phyloP scores from a whole-genome alignment of 1,140 invertebrate species.

The Pseudomyrmex concolor region DNA sequence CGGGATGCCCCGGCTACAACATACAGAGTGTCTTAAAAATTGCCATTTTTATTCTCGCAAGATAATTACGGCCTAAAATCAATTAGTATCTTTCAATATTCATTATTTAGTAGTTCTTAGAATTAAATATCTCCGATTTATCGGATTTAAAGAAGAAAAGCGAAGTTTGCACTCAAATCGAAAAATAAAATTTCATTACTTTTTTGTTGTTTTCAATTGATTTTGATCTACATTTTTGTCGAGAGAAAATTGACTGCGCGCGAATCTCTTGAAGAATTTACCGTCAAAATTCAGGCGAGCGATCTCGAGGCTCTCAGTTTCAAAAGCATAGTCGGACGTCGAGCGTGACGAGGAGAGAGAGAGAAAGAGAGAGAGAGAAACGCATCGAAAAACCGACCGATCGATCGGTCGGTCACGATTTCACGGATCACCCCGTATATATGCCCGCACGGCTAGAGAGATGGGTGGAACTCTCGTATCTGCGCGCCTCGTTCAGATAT shows the following conservation, averaged over 20 bases:
- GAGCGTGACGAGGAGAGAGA: conserved; percentile 28
- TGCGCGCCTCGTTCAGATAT: conserved; percentile 59
- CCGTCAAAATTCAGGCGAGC: conserved; percentile 12
- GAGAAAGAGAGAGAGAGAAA: conserved; percentile 34
- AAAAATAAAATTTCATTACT: background rate
- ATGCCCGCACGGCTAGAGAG: conserved; percentile 54
- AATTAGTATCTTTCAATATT: background rate
- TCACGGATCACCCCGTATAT: conserved; percentile 61
- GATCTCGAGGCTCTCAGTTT: conserved; percentile 1
- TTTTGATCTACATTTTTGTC: background rate
- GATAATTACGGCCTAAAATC: background rate
- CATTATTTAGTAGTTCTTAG: background rate
- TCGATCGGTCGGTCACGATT: conserved; percentile 55
- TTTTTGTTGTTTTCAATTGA: no score
- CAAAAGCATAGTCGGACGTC: conserved; percentile 11
- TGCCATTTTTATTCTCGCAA: no score
- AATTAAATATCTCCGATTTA: background rate
- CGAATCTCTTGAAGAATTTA: background rate
- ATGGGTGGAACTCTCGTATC: conserved; percentile 69
- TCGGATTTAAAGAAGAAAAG: background rate
- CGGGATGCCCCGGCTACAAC: background rate
- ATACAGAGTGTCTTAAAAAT: conserved; percentile 23
- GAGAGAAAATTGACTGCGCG: background rate
- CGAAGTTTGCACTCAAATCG: background rate
- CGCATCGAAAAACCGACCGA: conserved; percentile 50